Evolutionary conservation across 2,113 vertebrate genomes (phyloP).

Genomic region (Corvus moneduloides): DNA sequence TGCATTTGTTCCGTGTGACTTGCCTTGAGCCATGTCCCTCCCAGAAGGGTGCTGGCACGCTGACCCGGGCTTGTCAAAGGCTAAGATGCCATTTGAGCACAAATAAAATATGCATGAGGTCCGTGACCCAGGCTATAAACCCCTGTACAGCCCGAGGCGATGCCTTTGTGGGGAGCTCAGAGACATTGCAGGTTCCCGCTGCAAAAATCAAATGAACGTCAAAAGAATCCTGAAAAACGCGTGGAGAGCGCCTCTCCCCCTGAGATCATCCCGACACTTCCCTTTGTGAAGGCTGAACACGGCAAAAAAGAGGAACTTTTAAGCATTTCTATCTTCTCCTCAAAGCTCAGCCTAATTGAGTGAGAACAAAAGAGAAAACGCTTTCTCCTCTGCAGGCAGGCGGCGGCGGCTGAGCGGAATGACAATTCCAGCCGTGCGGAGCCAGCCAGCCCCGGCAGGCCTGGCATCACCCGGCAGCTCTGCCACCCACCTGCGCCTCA

Average conservation of each 20-base stretch:
- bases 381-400: neutral
- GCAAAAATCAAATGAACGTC: constrained; percentile 41
- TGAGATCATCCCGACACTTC: neutral
- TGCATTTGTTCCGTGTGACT: neutral
- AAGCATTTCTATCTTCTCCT: constrained; percentile 21
- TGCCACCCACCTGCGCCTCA: neutral
- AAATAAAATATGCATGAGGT: neutral
- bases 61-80: constrained; percentile 12
- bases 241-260: neutral
- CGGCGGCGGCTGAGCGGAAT: neutral
- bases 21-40: neutral
- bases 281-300: neutral
- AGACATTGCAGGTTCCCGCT: neutral
- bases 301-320: neutral
- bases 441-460: neutral
- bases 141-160: constrained; percentile 52
- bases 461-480: neutral
- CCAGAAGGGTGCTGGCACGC: neutral
- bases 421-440: neutral
- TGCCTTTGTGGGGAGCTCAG: constrained; percentile 48
- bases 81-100: neutral
- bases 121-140: constrained; percentile 9
- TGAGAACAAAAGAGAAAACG: constrained; percentile 18
- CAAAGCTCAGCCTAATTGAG: constrained; percentile 52
- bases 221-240: neutral